Percentiles rank a stretch among this genome's conserved stretches.
Conservation (phyloP, 2,888 invertebrate genomes). For the Auanema sp. region DNA sequence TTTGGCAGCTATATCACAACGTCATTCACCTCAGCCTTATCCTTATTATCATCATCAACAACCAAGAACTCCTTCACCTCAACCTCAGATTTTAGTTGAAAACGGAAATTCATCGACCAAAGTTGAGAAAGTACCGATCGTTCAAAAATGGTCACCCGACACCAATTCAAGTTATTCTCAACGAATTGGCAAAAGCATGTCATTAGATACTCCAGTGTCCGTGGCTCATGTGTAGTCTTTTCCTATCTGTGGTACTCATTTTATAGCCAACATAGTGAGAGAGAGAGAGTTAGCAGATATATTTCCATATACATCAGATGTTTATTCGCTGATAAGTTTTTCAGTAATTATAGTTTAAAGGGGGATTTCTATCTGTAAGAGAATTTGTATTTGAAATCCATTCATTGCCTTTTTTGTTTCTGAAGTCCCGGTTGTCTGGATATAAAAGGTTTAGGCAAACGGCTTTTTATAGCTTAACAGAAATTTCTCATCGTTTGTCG, state of each 20-base stretch:
- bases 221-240: slow-evolving; percentile 56
- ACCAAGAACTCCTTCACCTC: slow-evolving; percentile 50
- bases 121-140: slow-evolving; percentile 56
- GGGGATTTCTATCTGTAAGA: no score
- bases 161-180: slow-evolving; percentile 41
- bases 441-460: no score
- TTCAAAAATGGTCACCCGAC: slow-evolving; percentile 59
- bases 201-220: slow-evolving; percentile 59
- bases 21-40: slow-evolving; percentile 59
- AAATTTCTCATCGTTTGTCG: no score
- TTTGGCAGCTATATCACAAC: slow-evolving; percentile 47
- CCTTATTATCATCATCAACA: slow-evolving; percentile 59
- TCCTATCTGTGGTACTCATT: neutral
- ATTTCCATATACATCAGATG: neutral
- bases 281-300: neutral
- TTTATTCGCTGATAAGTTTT: slow-evolving; percentile 10
- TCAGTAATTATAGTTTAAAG: neutral
- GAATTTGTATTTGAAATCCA: neutral
- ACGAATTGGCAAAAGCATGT: slow-evolving; percentile 60
- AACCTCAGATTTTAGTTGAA: slow-evolving; percentile 53
- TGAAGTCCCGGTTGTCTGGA: no score
- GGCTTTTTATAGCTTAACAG: no score
- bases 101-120: slow-evolving; percentile 41
- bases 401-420: neutral
- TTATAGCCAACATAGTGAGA: neutral